phyloP scores from a whole-genome alignment of 2,888 invertebrate genomes.

The Saturnia pavonia region DNA sequence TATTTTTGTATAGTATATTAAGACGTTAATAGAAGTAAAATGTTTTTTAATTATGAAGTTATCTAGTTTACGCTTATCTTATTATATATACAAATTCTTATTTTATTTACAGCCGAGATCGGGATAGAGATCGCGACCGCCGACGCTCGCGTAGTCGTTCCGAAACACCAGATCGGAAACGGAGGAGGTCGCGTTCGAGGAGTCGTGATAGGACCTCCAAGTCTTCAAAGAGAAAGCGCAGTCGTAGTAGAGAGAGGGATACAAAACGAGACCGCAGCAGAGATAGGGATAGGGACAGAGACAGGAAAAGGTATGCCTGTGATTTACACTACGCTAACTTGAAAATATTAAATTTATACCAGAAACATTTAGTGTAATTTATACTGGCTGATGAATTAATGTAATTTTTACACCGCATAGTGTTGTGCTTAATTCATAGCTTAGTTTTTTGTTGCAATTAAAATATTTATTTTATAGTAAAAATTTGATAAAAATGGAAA shows the following conservation, averaged over 20 bases:
- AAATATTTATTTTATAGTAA: too few relatives aligned
- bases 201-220: conserved; percentile 83
- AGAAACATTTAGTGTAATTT: too few relatives aligned
- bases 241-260: conserved; percentile 85
- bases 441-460: too few relatives aligned
- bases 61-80: neutral
- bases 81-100: neutral
- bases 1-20: neutral
- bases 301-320: conserved; percentile 67
- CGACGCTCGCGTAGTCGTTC: conserved; percentile 84
- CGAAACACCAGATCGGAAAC: conserved; percentile 79
- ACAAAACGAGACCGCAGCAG: conserved; percentile 80
- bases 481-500: too few relatives aligned
- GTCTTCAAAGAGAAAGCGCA: conserved; percentile 83
- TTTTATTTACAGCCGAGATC: conserved; percentile 61
- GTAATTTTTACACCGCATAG: too few relatives aligned
- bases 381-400: too few relatives aligned
- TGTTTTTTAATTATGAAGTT: neutral
- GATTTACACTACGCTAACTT: too few relatives aligned
- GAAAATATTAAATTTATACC: too few relatives aligned
- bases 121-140: conserved; percentile 71
- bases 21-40: too few relatives aligned
- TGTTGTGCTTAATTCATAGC: too few relatives aligned
- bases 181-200: conserved; percentile 80
- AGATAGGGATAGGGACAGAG: conserved; percentile 65